Evolutionary conservation across 2,113 vertebrate species (phyloP).

Genomic region (Archocentrus centrarchus): DNA sequence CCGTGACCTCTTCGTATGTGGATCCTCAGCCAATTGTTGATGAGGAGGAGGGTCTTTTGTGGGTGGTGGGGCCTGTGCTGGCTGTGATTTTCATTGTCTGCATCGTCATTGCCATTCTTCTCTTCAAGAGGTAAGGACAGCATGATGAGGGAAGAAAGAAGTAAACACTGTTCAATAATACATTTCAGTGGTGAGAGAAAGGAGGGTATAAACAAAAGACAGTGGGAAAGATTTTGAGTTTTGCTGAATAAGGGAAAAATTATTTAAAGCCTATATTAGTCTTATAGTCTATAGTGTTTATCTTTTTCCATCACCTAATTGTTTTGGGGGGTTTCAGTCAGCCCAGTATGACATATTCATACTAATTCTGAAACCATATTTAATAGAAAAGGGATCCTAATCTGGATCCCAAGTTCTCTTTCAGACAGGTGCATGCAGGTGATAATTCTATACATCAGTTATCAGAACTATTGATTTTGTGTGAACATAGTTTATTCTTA

Average conservation of each 20-base stretch:
- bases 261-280: not conserved
- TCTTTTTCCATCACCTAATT: not conserved
- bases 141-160: not conserved
- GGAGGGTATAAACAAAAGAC: not conserved
- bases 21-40: conserved; percentile 97
- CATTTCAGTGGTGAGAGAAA: not conserved
- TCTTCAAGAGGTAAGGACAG: conserved; percentile 94
- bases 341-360: not conserved
- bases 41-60: conserved; percentile 97
- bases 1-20: conserved; percentile 92
- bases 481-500: not conserved
- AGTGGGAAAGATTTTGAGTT: not conserved
- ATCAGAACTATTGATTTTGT: not conserved
- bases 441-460: not conserved
- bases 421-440: not conserved
- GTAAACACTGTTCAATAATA: not conserved
- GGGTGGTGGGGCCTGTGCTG: conserved; percentile 97
- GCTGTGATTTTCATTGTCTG: conserved; percentile 99
- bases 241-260: not conserved
- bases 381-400: not conserved
- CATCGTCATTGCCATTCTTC: conserved; percentile 98
- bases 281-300: not conserved
- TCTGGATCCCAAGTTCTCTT: not conserved
- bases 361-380: not conserved
- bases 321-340: not conserved